Evolutionary conservation across 1,140 invertebrate species (phyloP).

Genomic region (Ruditapes philippinarum): DNA sequence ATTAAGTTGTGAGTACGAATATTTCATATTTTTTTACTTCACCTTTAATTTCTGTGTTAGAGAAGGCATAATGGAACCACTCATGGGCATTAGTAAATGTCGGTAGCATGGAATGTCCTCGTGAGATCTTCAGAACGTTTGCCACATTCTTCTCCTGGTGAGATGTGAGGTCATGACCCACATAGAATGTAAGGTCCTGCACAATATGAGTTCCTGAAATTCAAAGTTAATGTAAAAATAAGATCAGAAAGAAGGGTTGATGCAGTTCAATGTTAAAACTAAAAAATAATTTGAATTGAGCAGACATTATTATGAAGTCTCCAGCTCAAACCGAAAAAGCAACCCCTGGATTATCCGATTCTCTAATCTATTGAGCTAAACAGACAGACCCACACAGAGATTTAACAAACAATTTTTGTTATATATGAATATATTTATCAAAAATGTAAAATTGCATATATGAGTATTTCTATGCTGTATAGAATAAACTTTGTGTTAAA

Average conservation of each 20-base stretch:
- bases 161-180: conserved; percentile 89
- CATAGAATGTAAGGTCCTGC: conserved; percentile 93
- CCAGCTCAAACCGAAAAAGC: no score
- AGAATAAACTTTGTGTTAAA: conserved; percentile 20
- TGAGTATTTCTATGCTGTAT: neutral
- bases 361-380: no score
- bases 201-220: conserved; percentile 87
- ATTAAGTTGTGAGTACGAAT: no score
- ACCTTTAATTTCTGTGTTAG: conserved; percentile 97
- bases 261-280: no score
- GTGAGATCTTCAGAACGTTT: conserved; percentile 96
- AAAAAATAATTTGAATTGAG: no score
- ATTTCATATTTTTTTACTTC: conserved; percentile 76
- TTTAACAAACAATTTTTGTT: no score
- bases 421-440: neutral
- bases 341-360: no score
- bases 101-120: conserved; percentile 96
- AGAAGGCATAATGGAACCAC: conserved; percentile 99
- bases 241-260: no score
- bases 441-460: neutral
- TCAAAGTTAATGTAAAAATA: no score
- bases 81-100: conserved; percentile 97
- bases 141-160: conserved; percentile 93
- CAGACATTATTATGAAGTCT: no score
- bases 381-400: no score